Evolutionary conservation across 2,797 vertebrate species (phyloP).

Genomic region (Loriculus beryllinus): DNA sequence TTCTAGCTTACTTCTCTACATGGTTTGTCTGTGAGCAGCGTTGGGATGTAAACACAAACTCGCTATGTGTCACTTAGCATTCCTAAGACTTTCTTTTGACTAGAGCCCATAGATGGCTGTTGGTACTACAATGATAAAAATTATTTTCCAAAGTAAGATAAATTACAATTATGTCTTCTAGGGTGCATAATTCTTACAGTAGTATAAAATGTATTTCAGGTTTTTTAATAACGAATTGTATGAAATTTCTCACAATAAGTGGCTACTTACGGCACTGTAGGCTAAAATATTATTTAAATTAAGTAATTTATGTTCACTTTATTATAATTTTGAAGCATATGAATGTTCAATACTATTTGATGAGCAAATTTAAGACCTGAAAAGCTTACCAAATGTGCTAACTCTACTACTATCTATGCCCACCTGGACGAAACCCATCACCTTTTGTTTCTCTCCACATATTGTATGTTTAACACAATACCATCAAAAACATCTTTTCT

Average conservation of each 20-base stretch:
- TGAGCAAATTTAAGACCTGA: background rate
- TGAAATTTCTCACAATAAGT: background rate
- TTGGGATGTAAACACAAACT: background rate
- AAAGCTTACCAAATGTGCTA: background rate
- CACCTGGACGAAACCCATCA: background rate
- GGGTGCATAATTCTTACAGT: background rate
- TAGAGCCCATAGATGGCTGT: background rate
- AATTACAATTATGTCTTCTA: background rate
- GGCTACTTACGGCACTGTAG: background rate
- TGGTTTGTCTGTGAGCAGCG: background rate
- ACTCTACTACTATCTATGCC: background rate
- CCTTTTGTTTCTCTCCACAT: constrained; percentile 12
- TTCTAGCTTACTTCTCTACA: background rate
- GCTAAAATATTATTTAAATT: background rate
- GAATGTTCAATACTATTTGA: background rate
- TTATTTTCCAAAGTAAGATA: background rate
- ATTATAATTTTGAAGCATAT: background rate
- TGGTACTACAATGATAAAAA: background rate
- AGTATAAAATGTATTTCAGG: background rate
- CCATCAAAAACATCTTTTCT: background rate
- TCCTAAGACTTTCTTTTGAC: background rate
- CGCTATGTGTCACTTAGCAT: background rate
- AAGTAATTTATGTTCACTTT: background rate
- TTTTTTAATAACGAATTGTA: background rate
- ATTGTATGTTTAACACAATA: background rate